phyloP scores from a whole-genome alignment of 2,888 invertebrate genomes.

The Teleogryllus oceanicus region DNA sequence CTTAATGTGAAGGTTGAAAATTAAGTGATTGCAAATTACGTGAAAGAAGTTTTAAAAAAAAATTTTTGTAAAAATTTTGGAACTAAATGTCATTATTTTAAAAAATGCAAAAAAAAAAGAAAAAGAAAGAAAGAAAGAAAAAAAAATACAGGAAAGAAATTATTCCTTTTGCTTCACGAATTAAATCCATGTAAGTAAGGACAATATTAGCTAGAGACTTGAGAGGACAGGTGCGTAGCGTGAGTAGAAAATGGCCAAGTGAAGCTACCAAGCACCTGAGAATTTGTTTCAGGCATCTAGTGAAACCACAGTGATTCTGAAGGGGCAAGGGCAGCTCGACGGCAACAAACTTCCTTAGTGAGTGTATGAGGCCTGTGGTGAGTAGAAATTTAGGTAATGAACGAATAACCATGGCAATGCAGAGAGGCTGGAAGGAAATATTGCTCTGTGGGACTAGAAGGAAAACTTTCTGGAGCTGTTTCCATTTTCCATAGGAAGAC shows the following conservation, averaged over 20 bases:
- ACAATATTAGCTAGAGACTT: not conserved
- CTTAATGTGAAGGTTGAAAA: too few species aligned
- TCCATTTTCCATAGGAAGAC: too few species aligned
- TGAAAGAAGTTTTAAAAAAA: too few species aligned
- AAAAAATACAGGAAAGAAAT: too few species aligned
- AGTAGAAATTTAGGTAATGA: slow-evolving; percentile 9
- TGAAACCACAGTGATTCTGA: slow-evolving; percentile 27
- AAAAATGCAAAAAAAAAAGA: too few species aligned
- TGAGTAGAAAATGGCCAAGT: not conserved
- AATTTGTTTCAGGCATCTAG: slow-evolving; percentile 60
- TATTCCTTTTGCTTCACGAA: too few species aligned
- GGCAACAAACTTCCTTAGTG: slow-evolving; percentile 11
- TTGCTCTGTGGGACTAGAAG: not conserved
- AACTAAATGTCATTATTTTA: too few species aligned
- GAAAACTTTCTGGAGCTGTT: too few species aligned
- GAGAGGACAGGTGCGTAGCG: not conserved
- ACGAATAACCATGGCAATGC: not conserved
- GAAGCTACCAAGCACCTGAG: slow-evolving; percentile 51
- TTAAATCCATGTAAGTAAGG: not conserved
- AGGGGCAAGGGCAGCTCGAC: slow-evolving; percentile 19
- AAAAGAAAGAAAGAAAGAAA: too few species aligned
- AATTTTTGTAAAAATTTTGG: too few species aligned
- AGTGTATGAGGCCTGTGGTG: slow-evolving; percentile 11
- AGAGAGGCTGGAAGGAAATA: not conserved
- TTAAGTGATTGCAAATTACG: too few species aligned